Evolutionary conservation across 2,888 invertebrate genomes (phyloP), one percentile per base, ranked within the genome.

Genomic region (Anthophora plumipes): DNA sequence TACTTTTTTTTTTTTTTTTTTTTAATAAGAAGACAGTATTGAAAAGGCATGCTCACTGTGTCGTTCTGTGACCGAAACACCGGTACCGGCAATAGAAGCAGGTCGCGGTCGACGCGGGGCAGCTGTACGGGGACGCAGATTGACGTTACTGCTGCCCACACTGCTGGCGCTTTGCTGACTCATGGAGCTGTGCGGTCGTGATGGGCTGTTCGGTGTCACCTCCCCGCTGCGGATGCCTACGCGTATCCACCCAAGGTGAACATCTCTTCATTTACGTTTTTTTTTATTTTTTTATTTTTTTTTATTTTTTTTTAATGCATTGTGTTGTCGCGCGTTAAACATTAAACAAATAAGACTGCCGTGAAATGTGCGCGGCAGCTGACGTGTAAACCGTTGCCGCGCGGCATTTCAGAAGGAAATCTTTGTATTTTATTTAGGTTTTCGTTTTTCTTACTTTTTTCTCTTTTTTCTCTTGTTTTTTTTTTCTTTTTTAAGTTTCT

Each of bases 131-230:
- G 95, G 95, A 90, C 96, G 94, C 90, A 96, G 95, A 91, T 90
- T 93, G 88, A 93, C 93, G 87, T 89, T 92, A 91, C 92, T 92
- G 90, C 92, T 92, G 87, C 90, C 92, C 89, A 95, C 94, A 91
- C 96, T 95, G 91, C 94, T 95, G 93, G 92, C 95, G 93, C 95
- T 95, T 91, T 95, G 95, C 92, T 95, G 95, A 92, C 96, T 97
- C 95, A 98, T 95, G 89, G 98, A 97, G 94, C 97, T 97, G 93
- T 96, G 97, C 84, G 98, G 98, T 93, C 98, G 95, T 89, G 98
- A 98, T 82, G 96, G 95, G 89, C 95, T 96, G 95, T 92, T 95
- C 82, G 96, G 97, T 83, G 97, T 97, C 87, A 96, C 96, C 91
- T 96, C 96, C 87, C 97, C 97, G 87, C 96, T 96, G 89, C 96